phyloP scores from a whole-genome alignment of 2,797 vertebrate species.

The Synaphobranchus kaupii region DNA sequence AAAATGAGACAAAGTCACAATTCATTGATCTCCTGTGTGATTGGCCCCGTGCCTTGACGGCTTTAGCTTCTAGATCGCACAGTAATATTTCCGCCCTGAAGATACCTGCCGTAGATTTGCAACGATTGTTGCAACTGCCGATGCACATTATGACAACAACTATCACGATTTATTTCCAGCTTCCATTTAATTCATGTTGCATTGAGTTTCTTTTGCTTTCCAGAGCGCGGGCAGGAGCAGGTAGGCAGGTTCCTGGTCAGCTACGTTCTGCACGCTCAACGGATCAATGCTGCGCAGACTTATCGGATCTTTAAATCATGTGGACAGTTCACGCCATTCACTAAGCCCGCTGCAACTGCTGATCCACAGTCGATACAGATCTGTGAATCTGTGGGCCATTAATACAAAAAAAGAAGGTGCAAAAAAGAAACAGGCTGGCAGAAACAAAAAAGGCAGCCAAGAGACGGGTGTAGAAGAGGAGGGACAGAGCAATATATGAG shows the following conservation, averaged over 20 bases:
- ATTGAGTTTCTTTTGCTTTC: neutral
- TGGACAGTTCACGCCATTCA: neutral
- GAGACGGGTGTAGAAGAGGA: neutral
- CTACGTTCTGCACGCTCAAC: too few relatives aligned
- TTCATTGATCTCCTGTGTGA: neutral
- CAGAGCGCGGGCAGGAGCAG: neutral
- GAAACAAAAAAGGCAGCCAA: neutral
- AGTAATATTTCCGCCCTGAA: neutral
- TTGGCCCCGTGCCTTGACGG: neutral
- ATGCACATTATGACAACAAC: neutral
- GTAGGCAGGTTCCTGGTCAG: neutral
- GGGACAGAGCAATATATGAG: neutral
- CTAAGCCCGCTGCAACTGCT: neutral
- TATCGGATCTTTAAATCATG: neutral
- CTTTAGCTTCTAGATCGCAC: neutral
- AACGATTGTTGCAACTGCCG: neutral
- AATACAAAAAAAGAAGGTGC: neutral
- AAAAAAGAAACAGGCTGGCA: neutral
- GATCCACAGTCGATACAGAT: neutral
- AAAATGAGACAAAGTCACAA: neutral
- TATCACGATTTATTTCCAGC: neutral
- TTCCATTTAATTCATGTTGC: neutral
- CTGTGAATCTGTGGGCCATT: neutral
- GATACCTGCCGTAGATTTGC: neutral
- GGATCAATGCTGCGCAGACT: neutral